Percentiles rank a stretch among this genome's conserved stretches.
Conservation (phyloP, 2,113 vertebrate genomes). For the Gymnarchus niloticus region DNA sequence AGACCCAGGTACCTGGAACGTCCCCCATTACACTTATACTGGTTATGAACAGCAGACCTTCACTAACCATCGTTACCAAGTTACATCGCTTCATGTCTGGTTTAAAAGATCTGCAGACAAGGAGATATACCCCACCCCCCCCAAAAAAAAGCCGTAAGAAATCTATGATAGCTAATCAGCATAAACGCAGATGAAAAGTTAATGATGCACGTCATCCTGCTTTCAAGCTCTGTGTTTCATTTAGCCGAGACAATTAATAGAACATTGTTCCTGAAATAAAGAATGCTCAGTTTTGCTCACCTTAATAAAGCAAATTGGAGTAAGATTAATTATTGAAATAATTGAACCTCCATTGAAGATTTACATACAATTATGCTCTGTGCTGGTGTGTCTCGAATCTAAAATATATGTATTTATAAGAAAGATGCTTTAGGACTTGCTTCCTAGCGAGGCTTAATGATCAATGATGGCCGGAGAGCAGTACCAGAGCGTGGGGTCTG, state of each 20-base stretch:
- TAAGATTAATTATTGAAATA: neutral
- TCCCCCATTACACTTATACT: too few species aligned
- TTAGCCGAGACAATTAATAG: neutral
- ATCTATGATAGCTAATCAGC: neutral
- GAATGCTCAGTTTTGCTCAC: neutral
- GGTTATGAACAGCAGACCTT: too few species aligned
- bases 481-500: neutral
- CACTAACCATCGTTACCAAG: neutral
- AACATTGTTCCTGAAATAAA: constrained; percentile 1
- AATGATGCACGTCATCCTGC: neutral
- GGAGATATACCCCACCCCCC: neutral
- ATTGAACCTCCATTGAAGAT: neutral
- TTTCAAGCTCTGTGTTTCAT: neutral
- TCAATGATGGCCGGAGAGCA: neutral
- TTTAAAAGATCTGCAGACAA: neutral
- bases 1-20: neutral
- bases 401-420: neutral
- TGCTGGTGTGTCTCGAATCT: neutral
- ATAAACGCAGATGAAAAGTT: neutral
- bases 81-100: neutral
- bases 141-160: neutral
- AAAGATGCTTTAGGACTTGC: too few species aligned
- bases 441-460: neutral
- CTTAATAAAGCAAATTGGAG: neutral
- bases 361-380: neutral